Conservation (phyloP, 1,140 invertebrate genomes). For the Drosophila quadrilineata region DNA sequence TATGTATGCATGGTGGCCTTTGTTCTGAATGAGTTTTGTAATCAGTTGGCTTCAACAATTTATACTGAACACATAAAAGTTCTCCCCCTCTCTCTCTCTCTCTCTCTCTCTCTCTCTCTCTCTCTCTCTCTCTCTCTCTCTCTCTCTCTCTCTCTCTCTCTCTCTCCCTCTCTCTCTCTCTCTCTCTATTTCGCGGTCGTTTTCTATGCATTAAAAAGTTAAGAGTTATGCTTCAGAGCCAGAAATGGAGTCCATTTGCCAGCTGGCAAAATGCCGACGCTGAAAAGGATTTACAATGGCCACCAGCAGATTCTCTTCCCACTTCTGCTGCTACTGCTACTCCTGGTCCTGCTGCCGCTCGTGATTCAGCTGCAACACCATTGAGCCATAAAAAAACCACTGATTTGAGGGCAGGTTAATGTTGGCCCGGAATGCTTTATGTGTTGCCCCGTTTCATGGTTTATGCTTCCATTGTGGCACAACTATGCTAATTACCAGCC, state of each 20-base stretch:
- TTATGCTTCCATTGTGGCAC: constrained; percentile 40
- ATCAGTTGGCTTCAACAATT: no score
- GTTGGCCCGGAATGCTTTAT: not conserved
- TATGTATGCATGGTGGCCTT: no score
- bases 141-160: no score
- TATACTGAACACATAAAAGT: no score
- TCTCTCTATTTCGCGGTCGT: not conserved
- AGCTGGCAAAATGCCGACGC: constrained; percentile 10
- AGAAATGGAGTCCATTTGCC: constrained; percentile 5
- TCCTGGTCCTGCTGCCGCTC: no score
- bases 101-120: no score
- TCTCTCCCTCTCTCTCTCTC: not conserved
- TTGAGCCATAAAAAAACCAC: constrained; percentile 1
- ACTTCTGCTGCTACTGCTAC: no score
- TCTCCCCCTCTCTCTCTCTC: no score
- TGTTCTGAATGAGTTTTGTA: no score
- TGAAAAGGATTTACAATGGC: not conserved
- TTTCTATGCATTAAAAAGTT: constrained; percentile 61
- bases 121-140: no score
- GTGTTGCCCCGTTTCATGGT: not conserved
- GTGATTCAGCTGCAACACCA: no score
- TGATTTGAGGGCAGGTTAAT: constrained; percentile 5
- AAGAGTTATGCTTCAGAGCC: constrained; percentile 46
- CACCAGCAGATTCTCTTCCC: no score
- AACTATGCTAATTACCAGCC: constrained; percentile 58